A percentile compares a stretch with the other conserved stretches of the same genome.
Conservation (phyloP, 2,113 vertebrate species). For the Terrapene triunguis region DNA sequence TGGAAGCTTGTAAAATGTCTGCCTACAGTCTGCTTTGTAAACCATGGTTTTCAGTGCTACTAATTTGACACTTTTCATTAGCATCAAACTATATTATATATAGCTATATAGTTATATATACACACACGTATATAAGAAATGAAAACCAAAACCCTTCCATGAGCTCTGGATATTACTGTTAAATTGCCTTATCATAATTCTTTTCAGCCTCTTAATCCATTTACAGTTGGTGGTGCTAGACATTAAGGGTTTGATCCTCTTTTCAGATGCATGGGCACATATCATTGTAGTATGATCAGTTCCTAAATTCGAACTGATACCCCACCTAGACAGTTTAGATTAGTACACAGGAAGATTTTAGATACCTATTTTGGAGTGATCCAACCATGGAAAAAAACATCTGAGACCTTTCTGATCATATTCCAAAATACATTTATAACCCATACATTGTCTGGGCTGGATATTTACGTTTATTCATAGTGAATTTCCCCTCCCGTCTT, state of each 20-base stretch:
- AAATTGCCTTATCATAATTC: neutral
- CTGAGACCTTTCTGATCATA: neutral
- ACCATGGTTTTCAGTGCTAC: neutral
- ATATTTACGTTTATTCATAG: neutral
- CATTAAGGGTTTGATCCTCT: neutral
- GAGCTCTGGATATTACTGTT: neutral
- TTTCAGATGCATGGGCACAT: neutral
- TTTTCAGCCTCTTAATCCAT: neutral
- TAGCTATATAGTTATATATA: no score
- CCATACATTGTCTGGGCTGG: neutral
- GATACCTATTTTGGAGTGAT: neutral
- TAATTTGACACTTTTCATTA: neutral
- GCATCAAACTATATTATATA: neutral
- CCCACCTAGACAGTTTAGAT: neutral
- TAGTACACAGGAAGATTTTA: neutral
- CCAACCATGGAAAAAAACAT: neutral
- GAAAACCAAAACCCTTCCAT: neutral
- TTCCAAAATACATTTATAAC: neutral
- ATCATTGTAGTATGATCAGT: neutral
- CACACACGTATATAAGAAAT: fast-evolving
- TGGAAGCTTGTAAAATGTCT: neutral
- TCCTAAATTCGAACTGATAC: constrained; percentile 13
- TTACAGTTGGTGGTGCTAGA: neutral
- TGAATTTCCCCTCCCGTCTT: neutral
- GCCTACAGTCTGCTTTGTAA: neutral